Evolutionary conservation across 2,888 invertebrate genomes (phyloP), one percentile per base, ranked within the genome.

Genomic region (Rambutsinella grinnellia): DNA sequence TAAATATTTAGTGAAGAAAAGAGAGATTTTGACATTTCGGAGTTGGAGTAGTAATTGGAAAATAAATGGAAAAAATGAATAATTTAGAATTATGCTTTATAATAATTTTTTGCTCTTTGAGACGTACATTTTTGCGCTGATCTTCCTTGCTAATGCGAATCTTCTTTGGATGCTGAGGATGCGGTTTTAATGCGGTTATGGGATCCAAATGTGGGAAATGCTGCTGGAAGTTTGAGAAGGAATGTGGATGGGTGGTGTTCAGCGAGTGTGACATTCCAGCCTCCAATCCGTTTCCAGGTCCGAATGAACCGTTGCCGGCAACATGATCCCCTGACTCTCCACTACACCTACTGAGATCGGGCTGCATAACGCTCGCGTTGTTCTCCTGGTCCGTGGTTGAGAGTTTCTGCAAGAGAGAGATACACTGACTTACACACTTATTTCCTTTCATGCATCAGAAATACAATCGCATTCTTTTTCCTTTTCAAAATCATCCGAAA

Each of bases 311-410:
- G 44, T 69, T 69, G 58, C 63, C 69, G 68, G 17, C 57, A 23
- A 19, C 67, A 15, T 69, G 63, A 57, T 76, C 69, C 53, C 57
- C 69, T 54, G 76, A 76, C 69, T 65, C 63, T 13, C 62, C 51
- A 69, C 76, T 76, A 76, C 76, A 76, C 76, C 76, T 69, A 76
- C 69, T 76, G 76, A 76, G 69, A 69, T 69, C 76, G 5, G 60
- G 36, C 54, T 69, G 76, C 76, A 76, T 76, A 36, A 69, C 65
- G 57, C 19, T 60, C 27, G 58, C 46, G 69, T 69, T 54, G 69
- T 76, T 76, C 54, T 76, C 69, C 51, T 76, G 76, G 68, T 69
- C 62, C 27, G 57, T 76, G 21, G 76, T 60, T 26, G 63, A 58
- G 44, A 65, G 76, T 65, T 69, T 76, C 76, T 76, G 27, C 24